Percentiles rank a stretch among this genome's conserved stretches.
These are phyloP conservation scores for Bursaphelenchus okinawaensis DNA, from an alignment of 2,888 invertebrate genomes.

Conservation along the genomic window DNA sequence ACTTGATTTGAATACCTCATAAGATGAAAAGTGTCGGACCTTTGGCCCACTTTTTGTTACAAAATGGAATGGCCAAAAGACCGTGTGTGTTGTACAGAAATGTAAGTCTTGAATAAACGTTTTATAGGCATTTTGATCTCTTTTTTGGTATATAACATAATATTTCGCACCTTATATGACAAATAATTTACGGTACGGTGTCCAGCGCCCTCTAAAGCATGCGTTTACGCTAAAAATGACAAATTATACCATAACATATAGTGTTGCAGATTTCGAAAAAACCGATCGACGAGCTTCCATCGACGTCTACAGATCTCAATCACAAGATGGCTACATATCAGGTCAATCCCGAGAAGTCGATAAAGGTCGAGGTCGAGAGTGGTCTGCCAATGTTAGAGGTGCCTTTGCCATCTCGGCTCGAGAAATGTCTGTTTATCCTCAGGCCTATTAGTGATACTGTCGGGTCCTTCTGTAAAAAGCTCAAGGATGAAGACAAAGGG, in stretches of 20 bases:
- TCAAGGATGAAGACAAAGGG: slow-evolving; percentile 48
- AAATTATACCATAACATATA: no score
- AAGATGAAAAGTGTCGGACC: not conserved
- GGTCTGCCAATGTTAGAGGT: slow-evolving; percentile 50
- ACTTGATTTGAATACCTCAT: not conserved
- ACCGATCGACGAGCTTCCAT: not conserved
- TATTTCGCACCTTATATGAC: no score
- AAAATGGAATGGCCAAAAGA: not conserved
- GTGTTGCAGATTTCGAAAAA: no score
- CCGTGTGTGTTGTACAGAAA: not conserved
- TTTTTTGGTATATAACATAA: not conserved
- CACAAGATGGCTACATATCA: not conserved
- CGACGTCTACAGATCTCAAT: not conserved
- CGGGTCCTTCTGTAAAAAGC: slow-evolving; percentile 41
- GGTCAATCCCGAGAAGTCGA: not conserved
- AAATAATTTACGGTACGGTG: no score
- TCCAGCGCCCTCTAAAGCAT: no score
- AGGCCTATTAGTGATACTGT: slow-evolving; percentile 39
- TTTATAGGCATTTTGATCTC: no score
- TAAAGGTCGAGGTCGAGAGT: slow-evolving; percentile 25
- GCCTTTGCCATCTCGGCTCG: slow-evolving; percentile 48
- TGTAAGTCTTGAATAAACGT: no score
- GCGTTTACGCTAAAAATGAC: no score
- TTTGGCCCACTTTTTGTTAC: not conserved
- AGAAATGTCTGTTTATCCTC: slow-evolving; percentile 31